Percentiles rank a stretch among this genome's conserved stretches.
These are phyloP conservation scores for Drosophila glabriapex DNA, from an alignment of 2,888 invertebrate genomes.

Conservation along the genomic window DNA sequence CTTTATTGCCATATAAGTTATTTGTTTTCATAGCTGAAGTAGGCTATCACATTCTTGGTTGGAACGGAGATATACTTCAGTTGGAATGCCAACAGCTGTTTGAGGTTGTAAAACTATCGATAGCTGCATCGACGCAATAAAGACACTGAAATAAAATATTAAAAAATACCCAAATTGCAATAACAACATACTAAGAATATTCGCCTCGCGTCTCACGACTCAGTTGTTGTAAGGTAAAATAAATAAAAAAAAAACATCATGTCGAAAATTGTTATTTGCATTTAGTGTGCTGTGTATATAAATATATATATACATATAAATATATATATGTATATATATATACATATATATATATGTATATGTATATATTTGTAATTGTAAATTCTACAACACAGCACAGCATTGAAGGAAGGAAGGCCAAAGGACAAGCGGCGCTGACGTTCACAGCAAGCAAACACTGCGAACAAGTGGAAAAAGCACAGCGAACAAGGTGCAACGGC, in stretches of 20 bases:
- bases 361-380: constrained; percentile 38
- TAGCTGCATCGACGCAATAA: neutral
- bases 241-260: constrained; percentile 11
- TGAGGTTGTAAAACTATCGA: constrained; percentile 12
- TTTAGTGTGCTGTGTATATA: constrained; percentile 26
- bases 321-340: neutral
- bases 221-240: constrained; percentile 16
- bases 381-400: constrained; percentile 10
- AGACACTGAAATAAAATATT: constrained; percentile 1
- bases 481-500: constrained; percentile 49
- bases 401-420: constrained; percentile 22
- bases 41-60: neutral
- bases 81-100: constrained; percentile 19
- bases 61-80: neutral
- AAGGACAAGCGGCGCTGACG: constrained; percentile 19
- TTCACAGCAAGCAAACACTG: constrained; percentile 33
- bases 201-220: constrained; percentile 24
- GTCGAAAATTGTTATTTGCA: constrained; percentile 3
- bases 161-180: constrained; percentile 28
- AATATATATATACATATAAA: neutral
- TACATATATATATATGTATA: neutral
- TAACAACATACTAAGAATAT: constrained; percentile 27
- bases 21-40: neutral
- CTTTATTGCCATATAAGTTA: neutral
- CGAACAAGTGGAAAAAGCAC: constrained; percentile 31